Base-by-base conservation (phyloP, 2,113 vertebrate genomes). In the Mesembrinibis cayennensis region DNA sequence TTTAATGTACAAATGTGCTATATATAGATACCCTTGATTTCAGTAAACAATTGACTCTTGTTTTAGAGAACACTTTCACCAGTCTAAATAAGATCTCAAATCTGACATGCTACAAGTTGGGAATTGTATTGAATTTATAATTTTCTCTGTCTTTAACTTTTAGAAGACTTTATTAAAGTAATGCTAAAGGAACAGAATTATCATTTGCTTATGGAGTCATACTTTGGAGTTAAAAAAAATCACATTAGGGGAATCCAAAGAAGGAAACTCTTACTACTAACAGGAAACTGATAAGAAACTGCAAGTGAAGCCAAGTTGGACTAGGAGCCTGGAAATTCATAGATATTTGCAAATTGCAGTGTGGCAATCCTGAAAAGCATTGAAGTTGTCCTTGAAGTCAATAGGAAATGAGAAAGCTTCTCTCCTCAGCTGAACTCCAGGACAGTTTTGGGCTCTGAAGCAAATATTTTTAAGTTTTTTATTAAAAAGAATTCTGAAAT, bases 221-320 rank as follows among this genome's bases (percentile, higher is more conserved):
- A 50, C n/a, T 79, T 74, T 49, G 78, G 44, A 67, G 27, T 82
- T 49, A 11, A 56, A 85, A 87, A 45, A 93, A 79, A 72, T 87
- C 50, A 27, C 32, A 45, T 73, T 81, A 87, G 26, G 63, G 92
- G 96, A 96, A 84, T 89, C 66, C 71, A 66, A 81, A 94, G 89
- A 93, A 95, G 95, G 93, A 97, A 95, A 84, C 69, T 91, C 58
- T 89, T 82, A 73, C 78, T 96, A 50, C 86, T 92, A 94, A 88
- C 78, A 91, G 93, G 94, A 95, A 97, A 63, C 67, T 13, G 97
- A 96, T 97, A 94, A 97, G 89, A 93, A 95, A 72, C 40, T 5
- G 3, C 27, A 74, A 82, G 42, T 42, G 76, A 72, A 82, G 96
- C 94, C 95, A 97, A 97, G 19, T 80, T 95, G 79, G 91, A 70